Percentiles rank a stretch among this genome's conserved stretches.
These are phyloP conservation scores for Heptranchias perlo DNA, from an alignment of 2,113 vertebrate genomes.

Conservation along the genomic window DNA sequence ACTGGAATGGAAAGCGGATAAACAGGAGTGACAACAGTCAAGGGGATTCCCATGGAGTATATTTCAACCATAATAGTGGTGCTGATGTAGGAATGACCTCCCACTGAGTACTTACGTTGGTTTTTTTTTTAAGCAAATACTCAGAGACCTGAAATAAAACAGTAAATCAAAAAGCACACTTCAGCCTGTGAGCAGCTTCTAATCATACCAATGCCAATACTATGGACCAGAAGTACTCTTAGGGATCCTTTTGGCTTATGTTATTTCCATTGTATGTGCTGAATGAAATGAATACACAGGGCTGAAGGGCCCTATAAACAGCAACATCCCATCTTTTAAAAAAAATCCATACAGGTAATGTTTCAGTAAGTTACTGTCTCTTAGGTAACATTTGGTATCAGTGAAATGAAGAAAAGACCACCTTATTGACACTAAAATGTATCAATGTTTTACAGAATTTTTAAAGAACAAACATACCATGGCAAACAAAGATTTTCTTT, in stretches of 20 bases:
- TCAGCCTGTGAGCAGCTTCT: neutral
- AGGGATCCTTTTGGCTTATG: constrained; percentile 18
- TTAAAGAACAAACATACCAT: neutral
- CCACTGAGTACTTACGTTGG: neutral
- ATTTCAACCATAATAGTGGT: neutral
- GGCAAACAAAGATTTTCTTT: neutral
- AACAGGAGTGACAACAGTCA: neutral
- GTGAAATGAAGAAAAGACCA: neutral
- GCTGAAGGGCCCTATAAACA: neutral
- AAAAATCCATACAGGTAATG: neutral
- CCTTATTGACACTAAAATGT: neutral
- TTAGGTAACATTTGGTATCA: neutral
- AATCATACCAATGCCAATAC: neutral
- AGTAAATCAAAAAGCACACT: neutral
- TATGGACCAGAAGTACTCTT: neutral
- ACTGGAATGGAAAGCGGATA: constrained; percentile 14
- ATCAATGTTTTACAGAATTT: neutral
- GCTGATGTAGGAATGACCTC: neutral
- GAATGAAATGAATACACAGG: neutral
- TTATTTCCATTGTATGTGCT: neutral
- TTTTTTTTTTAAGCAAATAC: neutral
- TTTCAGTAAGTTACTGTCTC: neutral
- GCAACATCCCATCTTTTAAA: neutral
- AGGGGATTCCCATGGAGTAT: neutral
- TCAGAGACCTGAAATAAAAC: neutral